phyloP scores from a whole-genome alignment of 2,113 vertebrate species.

The Oryzias curvinotus region DNA sequence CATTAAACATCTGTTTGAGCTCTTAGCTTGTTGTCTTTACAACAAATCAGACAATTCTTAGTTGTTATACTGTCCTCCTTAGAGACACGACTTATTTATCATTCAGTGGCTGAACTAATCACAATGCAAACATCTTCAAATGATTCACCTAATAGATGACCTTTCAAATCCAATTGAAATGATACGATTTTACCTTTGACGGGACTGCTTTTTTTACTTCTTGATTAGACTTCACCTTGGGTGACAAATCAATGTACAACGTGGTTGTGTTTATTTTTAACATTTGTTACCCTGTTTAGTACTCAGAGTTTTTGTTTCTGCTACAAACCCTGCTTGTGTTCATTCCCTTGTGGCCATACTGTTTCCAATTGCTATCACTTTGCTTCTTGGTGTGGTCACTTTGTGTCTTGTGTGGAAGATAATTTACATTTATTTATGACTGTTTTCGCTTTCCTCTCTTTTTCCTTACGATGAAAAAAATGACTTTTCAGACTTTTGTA shows the following conservation, averaged over 20 bases:
- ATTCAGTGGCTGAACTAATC: conserved; percentile 8
- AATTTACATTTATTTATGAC: not conserved
- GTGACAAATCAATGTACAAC: too few species aligned
- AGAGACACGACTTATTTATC: conserved; percentile 6
- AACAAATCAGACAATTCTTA: conserved; percentile 22
- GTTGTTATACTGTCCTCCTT: conserved; percentile 5
- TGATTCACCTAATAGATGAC: conserved; percentile 6
- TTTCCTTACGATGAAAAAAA: not conserved
- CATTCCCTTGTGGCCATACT: not conserved
- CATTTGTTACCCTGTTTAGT: not conserved
- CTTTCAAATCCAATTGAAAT: conserved; percentile 10
- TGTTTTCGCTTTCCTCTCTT: not conserved
- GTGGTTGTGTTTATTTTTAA: not conserved
- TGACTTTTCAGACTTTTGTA: too few species aligned
- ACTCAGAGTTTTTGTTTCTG: not conserved
- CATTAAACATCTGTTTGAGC: conserved; percentile 46
- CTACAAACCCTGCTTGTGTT: not conserved
- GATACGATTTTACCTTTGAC: conserved; percentile 44
- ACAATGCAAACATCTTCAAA: conserved; percentile 10
- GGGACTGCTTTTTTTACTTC: conserved; percentile 38
- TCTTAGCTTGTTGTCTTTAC: conserved; percentile 35
- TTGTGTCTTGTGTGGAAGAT: not conserved
- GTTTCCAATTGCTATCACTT: not conserved
- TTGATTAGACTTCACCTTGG: conserved; percentile 8
- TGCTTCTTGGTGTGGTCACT: not conserved